A percentile compares a stretch with the other conserved stretches of the same genome.
These are phyloP conservation scores for Sinopyrophorus schimmeli DNA, from an alignment of 2,888 invertebrate species.

Conservation along the genomic window DNA sequence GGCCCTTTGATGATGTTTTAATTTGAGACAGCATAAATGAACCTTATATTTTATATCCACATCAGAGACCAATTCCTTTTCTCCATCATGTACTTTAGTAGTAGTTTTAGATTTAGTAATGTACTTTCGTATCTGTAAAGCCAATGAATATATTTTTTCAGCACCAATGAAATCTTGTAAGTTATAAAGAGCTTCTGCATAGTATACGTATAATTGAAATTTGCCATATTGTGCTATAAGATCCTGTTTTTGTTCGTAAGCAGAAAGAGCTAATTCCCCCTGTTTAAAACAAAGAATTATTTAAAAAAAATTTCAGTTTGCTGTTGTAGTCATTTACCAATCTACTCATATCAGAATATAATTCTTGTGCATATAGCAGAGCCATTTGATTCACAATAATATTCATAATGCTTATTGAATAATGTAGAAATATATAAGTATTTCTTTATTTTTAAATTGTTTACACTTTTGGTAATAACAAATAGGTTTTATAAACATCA, in stretches of 20 bases:
- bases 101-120: slow-evolving; percentile 60
- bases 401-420: too few species aligned
- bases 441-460: too few species aligned
- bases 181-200: slow-evolving; percentile 71
- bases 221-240: slow-evolving; percentile 63
- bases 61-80: slow-evolving; percentile 61
- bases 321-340: slow-evolving; percentile 60
- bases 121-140: slow-evolving; percentile 67
- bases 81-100: slow-evolving; percentile 54
- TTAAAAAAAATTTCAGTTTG: background rate
- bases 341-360: slow-evolving; percentile 72
- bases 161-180: slow-evolving; percentile 69
- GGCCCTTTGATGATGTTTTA: slow-evolving; percentile 67
- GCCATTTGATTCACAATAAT: slow-evolving; percentile 69
- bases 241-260: slow-evolving; percentile 68
- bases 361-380: slow-evolving; percentile 68
- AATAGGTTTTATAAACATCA: too few species aligned
- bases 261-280: slow-evolving; percentile 68
- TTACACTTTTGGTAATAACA: too few species aligned
- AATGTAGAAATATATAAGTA: too few species aligned
- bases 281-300: slow-evolving; percentile 44
- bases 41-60: slow-evolving; percentile 74
- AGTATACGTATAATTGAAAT: slow-evolving; percentile 69
- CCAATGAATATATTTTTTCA: slow-evolving; percentile 67
- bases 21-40: slow-evolving; percentile 68